These are phyloP conservation scores for Linhomoeus sp. DNA, from an alignment of 2,888 invertebrate species.

Conservation along the genomic window DNA sequence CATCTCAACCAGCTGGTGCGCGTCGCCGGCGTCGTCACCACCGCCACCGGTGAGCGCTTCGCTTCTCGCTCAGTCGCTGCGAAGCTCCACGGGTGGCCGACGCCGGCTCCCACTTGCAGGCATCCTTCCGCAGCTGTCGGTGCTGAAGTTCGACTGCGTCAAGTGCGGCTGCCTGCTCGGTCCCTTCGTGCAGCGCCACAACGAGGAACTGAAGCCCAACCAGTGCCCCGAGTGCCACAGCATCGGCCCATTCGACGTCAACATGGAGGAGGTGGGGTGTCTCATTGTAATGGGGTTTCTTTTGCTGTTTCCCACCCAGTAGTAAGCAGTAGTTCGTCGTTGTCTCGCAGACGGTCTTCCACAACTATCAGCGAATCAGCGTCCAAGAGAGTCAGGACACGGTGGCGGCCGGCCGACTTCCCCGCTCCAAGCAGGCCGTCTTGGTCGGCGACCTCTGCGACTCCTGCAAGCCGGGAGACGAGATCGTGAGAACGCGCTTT, in stretches of 20 bases:
- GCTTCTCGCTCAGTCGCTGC: not conserved
- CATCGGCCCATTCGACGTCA: constrained; percentile 80
- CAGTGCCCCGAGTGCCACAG: constrained; percentile 97
- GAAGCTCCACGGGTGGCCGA: too few species aligned
- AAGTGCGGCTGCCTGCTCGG: constrained; percentile 85
- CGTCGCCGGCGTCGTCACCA: constrained; percentile 79
- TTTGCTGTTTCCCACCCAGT: not conserved
- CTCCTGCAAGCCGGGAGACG: constrained; percentile 91
- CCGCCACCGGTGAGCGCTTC: constrained; percentile 47
- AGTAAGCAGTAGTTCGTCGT: too few species aligned
- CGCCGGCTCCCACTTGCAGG: constrained; percentile 29
- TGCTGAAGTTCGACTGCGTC: constrained; percentile 90
- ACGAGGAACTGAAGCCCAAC: constrained; percentile 78
- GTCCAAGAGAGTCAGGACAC: constrained; percentile 94
- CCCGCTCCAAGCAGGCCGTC: constrained; percentile 88
- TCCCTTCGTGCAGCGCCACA: constrained; percentile 78
- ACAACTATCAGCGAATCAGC: constrained; percentile 93
- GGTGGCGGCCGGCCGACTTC: constrained; percentile 88
- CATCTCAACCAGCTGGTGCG: constrained; percentile 78
- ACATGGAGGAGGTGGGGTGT: constrained; percentile 54
- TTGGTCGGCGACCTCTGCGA: constrained; percentile 84
- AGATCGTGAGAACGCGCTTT: constrained; percentile 46
- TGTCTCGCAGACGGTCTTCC: constrained; percentile 60
- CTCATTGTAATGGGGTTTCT: not conserved
- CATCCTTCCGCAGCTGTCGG: constrained; percentile 76